Conservation (phyloP, 1,140 invertebrate genomes). For the Lycorma delicatula region DNA sequence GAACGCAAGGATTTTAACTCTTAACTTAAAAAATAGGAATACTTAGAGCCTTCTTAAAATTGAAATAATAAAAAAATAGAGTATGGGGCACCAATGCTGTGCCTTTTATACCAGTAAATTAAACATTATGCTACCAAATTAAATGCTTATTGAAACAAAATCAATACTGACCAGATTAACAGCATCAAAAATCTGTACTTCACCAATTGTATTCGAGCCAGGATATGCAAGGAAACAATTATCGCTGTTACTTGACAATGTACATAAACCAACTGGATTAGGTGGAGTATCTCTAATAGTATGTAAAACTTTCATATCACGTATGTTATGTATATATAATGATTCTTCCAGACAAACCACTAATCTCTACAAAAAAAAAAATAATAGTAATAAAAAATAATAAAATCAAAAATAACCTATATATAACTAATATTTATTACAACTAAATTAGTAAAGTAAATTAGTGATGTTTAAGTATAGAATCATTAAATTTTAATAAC, state of each 20-base stretch:
- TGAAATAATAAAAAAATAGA: too few relatives aligned
- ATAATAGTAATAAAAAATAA: slow-evolving; percentile 5
- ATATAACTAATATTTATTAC: neutral
- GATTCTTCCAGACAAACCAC: slow-evolving; percentile 97
- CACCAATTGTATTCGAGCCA: slow-evolving; percentile 83
- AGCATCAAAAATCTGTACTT: slow-evolving; percentile 98
- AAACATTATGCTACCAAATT: too few relatives aligned
- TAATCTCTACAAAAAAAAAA: slow-evolving; percentile 59
- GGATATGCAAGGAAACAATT: slow-evolving; percentile 96
- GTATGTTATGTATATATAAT: slow-evolving; percentile 97
- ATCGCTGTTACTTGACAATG: slow-evolving; percentile 76
- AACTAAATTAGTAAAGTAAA: too few relatives aligned
- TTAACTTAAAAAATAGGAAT: too few relatives aligned
- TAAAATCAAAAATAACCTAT: slow-evolving; percentile 1
- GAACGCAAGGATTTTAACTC: too few relatives aligned
- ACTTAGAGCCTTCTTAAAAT: too few relatives aligned
- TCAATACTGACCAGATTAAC: slow-evolving; percentile 74
- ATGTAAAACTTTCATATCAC: slow-evolving; percentile 97
- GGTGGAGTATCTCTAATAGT: slow-evolving; percentile 96
- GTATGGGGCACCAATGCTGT: too few relatives aligned
- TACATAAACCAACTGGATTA: slow-evolving; percentile 87
- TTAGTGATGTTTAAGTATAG: too few relatives aligned
- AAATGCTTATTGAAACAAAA: too few relatives aligned
- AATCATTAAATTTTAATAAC: too few relatives aligned
- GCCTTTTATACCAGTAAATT: too few relatives aligned